These are phyloP conservation scores for Semibalanus balanoides DNA, from an alignment of 1,140 invertebrate species.

Conservation along the genomic window DNA sequence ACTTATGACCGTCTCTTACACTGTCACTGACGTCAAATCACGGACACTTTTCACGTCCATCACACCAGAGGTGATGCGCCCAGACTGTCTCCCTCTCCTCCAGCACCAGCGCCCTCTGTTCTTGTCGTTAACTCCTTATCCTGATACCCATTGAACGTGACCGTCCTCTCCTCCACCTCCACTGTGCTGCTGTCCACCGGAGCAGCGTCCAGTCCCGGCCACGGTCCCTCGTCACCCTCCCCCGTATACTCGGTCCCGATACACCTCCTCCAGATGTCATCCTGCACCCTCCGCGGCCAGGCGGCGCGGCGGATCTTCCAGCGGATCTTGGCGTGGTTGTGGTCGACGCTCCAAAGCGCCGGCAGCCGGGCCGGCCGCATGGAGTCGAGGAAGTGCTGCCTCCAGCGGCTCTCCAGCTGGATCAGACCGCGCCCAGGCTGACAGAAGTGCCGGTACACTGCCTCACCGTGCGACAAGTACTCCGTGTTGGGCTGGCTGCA, in stretches of 20 bases:
- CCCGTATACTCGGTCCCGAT: not conserved
- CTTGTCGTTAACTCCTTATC: too few species aligned
- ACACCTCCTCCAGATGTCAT: not conserved
- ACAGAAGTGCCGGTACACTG: constrained; percentile 48
- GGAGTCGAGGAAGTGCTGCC: constrained; percentile 54
- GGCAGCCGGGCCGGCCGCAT: constrained; percentile 61
- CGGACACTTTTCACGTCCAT: too few species aligned
- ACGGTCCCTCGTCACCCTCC: not conserved
- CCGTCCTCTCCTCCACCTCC: too few species aligned
- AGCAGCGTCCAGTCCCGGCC: too few species aligned
- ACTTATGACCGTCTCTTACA: too few species aligned
- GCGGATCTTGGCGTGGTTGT: constrained; percentile 32
- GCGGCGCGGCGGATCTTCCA: constrained; percentile 13
- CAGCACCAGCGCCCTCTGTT: too few species aligned
- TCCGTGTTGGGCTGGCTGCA: constrained; percentile 34
- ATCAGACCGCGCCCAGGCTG: constrained; percentile 43
- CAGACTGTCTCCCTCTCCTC: too few species aligned
- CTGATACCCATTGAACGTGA: too few species aligned
- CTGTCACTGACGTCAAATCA: too few species aligned
- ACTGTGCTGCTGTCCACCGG: too few species aligned
- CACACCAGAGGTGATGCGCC: too few species aligned
- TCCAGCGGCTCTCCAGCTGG: constrained; percentile 54
- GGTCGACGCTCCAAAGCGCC: constrained; percentile 55
- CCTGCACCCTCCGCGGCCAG: not conserved
- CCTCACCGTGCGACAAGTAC: constrained; percentile 45